Base-by-base conservation (phyloP, 1,140 invertebrate species). In the Panagrolaimus sp. region DNA sequence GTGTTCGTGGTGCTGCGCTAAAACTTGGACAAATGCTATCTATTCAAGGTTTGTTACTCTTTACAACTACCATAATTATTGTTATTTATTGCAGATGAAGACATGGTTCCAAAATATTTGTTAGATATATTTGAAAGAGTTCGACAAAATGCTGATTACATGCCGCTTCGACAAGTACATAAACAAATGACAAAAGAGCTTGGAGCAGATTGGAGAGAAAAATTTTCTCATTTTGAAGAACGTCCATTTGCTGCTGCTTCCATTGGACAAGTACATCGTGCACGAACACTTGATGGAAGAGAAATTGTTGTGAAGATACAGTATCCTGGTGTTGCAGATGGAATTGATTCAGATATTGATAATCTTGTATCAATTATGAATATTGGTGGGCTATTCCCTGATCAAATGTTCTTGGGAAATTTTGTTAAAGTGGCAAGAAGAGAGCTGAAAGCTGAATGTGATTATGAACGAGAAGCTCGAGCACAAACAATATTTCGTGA, bases 211-310 rank as follows among this genome's bases (percentile, higher is more conserved):
- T 99, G 96, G 96, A 86, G 88, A 67, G 80, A 81, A 9, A 89
- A 89, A 74, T 85, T 98, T 62, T 78, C 83, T 1, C 85, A 85
- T 13, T 98, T 99, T 86, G 91, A 98, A 68, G 88, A 91, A 9
- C 91, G 90, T 83, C 96, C 96, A n/a, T 99, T 99, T 86, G 96
- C 96, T 1, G 96, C 96, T 61, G 96, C 96, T 23, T 97, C 93
- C 11, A 99, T 99, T 81, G 96, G 88, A 25, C 88, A 89, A 79
- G 78, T 84, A 25, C 80, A 82, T 65, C 70, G 73, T 69, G 80
- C 73, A 42, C 53, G 47, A 25, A 63, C 79, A 9, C 51, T 75
- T 38, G 80, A 82, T 68, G 81, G 81, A 11, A 57, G 61, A 14
- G 47, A 77, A 69, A 71, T 82, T n/a, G 80, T 80, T 23, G 78